Evolutionary conservation across 92 coral and sea anemone genomes (phyloP).

Genomic region (Galaxea fascicularis): DNA sequence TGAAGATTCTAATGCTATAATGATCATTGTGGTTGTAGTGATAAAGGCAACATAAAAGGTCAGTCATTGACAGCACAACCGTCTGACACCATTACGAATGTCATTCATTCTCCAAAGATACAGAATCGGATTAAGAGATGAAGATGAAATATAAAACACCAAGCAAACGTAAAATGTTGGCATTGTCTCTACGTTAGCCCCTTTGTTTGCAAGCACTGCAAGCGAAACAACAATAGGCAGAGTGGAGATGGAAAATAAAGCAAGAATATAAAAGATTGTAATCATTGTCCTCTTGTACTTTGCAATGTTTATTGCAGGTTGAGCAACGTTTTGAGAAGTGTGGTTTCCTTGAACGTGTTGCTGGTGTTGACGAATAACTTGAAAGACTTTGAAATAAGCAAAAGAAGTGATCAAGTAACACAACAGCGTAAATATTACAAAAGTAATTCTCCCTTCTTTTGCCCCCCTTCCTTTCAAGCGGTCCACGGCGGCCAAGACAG

Average conservation of each 20-base stretch:
- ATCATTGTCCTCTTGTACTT: neutral
- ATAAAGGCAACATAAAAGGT: too few species aligned
- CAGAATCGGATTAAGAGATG: neutral
- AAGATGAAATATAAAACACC: neutral
- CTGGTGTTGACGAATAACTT: constrained; percentile 22
- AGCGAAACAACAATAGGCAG: neutral
- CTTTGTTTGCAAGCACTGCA: neutral
- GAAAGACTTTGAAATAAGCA: constrained; percentile 11
- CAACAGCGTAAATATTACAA: neutral
- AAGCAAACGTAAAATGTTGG: neutral
- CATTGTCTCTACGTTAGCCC: neutral
- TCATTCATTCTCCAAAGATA: neutral
- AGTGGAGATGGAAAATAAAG: neutral
- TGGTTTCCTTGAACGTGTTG: constrained; percentile 19
- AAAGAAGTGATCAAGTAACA: constrained; percentile 3
- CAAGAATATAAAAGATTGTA: neutral
- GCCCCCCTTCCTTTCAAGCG: too few species aligned
- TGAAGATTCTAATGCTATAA: too few species aligned
- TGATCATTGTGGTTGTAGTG: too few species aligned
- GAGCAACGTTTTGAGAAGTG: neutral
- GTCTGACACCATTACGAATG: neutral
- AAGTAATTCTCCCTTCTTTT: neutral
- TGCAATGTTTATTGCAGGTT: constrained; percentile 7
- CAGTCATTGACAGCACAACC: neutral
- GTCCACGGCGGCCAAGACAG: neutral